Conservation (phyloP, 2,113 vertebrate species). For the Lepus timidus region DNA sequence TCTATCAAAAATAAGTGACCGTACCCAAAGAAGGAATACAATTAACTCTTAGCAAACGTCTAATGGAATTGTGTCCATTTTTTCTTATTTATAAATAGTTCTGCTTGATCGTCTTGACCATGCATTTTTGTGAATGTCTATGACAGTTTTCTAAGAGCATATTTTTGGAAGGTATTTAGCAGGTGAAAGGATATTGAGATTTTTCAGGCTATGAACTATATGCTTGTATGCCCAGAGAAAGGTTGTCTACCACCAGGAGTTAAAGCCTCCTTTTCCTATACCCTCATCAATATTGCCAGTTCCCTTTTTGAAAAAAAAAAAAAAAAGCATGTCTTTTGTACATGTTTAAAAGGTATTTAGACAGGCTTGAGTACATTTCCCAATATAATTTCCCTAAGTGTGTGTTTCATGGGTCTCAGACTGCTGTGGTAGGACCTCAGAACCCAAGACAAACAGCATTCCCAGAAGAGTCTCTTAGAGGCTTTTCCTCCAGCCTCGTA, state of each 20-base stretch:
- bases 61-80: constrained; percentile 1
- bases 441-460: neutral
- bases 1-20: neutral
- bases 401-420: neutral
- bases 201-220: neutral
- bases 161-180: constrained; percentile 10
- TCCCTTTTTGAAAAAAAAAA: neutral
- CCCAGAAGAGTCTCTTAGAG: neutral
- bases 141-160: neutral
- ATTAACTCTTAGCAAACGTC: constrained; percentile 30
- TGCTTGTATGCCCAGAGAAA: neutral
- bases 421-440: neutral
- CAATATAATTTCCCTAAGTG: neutral
- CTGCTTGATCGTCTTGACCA: constrained; percentile 22
- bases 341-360: neutral
- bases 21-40: neutral
- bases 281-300: neutral
- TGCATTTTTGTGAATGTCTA: neutral
- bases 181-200: neutral
- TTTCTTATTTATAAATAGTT: constrained; percentile 20
- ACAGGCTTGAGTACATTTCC: constrained; percentile 14
- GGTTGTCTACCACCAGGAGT: neutral
- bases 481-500: neutral
- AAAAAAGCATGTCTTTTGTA: neutral
- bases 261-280: neutral